Evolutionary conservation across 2,113 vertebrate genomes (phyloP), one percentile per base, ranked within the genome.

Genomic region (Syngnathoides biaculeatus): DNA sequence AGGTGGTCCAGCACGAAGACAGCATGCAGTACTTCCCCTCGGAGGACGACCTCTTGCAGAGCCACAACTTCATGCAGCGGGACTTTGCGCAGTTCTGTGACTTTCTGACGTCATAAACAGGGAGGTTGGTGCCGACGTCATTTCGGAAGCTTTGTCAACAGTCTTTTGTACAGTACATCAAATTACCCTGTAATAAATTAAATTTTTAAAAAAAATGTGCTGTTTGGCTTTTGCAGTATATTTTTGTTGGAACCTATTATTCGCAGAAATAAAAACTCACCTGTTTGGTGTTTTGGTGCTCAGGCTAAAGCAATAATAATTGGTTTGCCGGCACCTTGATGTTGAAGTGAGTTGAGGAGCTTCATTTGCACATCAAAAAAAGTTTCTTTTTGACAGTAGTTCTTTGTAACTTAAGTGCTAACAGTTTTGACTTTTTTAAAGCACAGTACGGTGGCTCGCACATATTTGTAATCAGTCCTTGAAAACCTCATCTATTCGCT

Each of bases 11-110:
- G 42, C 91, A 91, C 39, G 94, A 95, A 77, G 93, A 94, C 69
- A 95, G 94, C 76, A 82, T 93, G 89, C 94, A 90, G 84, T 95
- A 95, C 68, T 94, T 93, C 67, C 94, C 94, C 7, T 95, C 94
- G 0, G 94, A 95, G 73, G 86, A 93, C 69, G 94, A 95, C 74
- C 85, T 95, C 66, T 82, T 93, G 39, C 90, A 94, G 79, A 95
- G 93, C 64, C 92, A 95, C 69, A 88, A 91, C 65, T 95, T 95
- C 89, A 95, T 95, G 94, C 92, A 92, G 77, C 91, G 85, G 64
- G 94, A 95, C 91, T 95, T 95, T 71, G 88, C 92, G 12, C 89
- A 94, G 77, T 95, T 95, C 84, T 95, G 91, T 77, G 91, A 93
- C 82, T 84, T 88, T 20, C 86, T 95, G 64, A 81, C 85, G 10